These are phyloP conservation scores for Thrips palmi DNA, from an alignment of 1,140 invertebrate species.

Conservation along the genomic window DNA sequence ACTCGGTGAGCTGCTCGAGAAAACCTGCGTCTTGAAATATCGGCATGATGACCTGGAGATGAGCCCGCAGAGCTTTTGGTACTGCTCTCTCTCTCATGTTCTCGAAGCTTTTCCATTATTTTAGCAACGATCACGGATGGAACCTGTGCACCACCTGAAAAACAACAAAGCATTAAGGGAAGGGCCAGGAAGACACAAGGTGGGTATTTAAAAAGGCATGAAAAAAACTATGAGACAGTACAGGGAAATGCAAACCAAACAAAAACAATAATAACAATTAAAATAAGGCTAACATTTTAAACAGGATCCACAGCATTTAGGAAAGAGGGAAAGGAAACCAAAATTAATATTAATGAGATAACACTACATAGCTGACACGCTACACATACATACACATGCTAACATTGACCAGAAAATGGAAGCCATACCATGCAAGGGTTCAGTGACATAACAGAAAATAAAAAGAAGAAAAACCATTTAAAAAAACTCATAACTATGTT, in stretches of 20 bases:
- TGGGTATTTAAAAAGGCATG: neutral
- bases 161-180: constrained; percentile 7
- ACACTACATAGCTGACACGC: too few relatives aligned
- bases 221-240: neutral
- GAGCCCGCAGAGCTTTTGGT: neutral
- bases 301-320: too few relatives aligned
- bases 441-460: too few relatives aligned
- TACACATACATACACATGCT: too few relatives aligned
- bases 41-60: neutral
- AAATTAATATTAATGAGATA: too few relatives aligned
- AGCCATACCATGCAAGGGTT: too few relatives aligned
- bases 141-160: constrained; percentile 27
- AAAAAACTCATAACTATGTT: too few relatives aligned
- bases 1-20: neutral
- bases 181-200: too few relatives aligned
- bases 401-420: too few relatives aligned
- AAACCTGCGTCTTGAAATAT: constrained; percentile 2
- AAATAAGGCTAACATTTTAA: neutral
- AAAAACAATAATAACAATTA: constrained; percentile 2
- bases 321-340: too few relatives aligned
- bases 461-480: too few relatives aligned
- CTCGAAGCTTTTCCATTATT: constrained; percentile 34
- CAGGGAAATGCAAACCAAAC: neutral
- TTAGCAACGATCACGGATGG: constrained; percentile 36
- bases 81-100: constrained; percentile 25